Conservation (phyloP, 1,140 invertebrate genomes). For the Lordiphosa mommai region DNA sequence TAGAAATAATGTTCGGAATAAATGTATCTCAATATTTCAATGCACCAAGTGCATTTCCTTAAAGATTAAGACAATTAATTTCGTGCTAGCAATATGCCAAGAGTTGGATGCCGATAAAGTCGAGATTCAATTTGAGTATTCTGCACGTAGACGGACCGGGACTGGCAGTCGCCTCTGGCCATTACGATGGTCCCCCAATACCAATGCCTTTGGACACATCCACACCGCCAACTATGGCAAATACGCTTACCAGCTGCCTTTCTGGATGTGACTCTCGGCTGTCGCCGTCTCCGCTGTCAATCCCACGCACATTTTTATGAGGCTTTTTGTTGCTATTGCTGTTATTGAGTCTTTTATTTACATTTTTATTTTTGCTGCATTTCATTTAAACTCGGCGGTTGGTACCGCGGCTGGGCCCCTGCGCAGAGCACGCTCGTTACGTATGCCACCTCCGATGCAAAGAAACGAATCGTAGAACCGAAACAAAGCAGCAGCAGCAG, state of each 20-base stretch:
- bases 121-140: slow-evolving; percentile 65
- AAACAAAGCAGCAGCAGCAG: slow-evolving; percentile 41
- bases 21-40: slow-evolving; percentile 38
- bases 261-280: slow-evolving; percentile 6
- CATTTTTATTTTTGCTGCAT: slow-evolving; percentile 56
- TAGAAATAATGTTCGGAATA: slow-evolving; percentile 12
- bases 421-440: slow-evolving; percentile 20
- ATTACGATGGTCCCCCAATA: slow-evolving; percentile 9
- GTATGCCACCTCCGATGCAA: slow-evolving; percentile 41
- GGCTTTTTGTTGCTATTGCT: slow-evolving; percentile 48
- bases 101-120: slow-evolving; percentile 58
- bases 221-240: slow-evolving; percentile 5
- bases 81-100: slow-evolving; percentile 51
- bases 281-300: slow-evolving; percentile 51
- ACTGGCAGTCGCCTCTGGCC: background rate
- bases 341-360: slow-evolving; percentile 70
- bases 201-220: slow-evolving; percentile 6
- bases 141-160: slow-evolving; percentile 27
- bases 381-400: slow-evolving; percentile 44
- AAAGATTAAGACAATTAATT: slow-evolving; percentile 72
- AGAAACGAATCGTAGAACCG: slow-evolving; percentile 40
- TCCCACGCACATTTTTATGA: slow-evolving; percentile 70
- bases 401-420: background rate
- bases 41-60: slow-evolving; percentile 37
- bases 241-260: slow-evolving; percentile 13